Conservation (phyloP, 53 echinoderm and acorn worm genomes). For the Antedon mediterranea region DNA sequence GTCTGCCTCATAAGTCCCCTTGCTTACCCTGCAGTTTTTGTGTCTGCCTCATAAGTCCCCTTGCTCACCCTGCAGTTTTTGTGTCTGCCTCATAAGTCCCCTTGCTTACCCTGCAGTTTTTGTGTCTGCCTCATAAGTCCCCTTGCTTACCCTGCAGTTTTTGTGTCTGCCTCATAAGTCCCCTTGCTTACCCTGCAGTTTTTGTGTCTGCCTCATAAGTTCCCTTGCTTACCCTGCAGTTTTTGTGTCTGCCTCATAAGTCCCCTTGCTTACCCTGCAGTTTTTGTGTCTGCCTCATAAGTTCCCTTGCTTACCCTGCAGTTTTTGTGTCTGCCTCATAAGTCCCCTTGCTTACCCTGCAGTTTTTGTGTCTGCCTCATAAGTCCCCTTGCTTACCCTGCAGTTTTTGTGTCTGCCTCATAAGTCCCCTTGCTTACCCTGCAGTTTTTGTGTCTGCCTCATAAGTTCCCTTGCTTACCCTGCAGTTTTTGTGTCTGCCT, state of each 20-base stretch:
- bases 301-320: conserved; percentile 33
- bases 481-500: conserved; percentile 75
- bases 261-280: conserved; percentile 41
- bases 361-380: conserved; percentile 67
- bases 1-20: conserved; percentile 53
- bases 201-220: conserved; percentile 61
- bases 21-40: conserved; percentile 51
- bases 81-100: conserved; percentile 68
- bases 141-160: conserved; percentile 48
- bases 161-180: conserved; percentile 57
- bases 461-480: conserved; percentile 38
- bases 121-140: conserved; percentile 62
- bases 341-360: conserved; percentile 33
- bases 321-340: conserved; percentile 74
- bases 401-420: conserved; percentile 68
- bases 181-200: conserved; percentile 52
- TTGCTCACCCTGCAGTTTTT: conserved; percentile 46
- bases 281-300: conserved; percentile 65
- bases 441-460: conserved; percentile 72
- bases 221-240: conserved; percentile 52
- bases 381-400: conserved; percentile 39
- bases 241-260: conserved; percentile 59
- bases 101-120: conserved; percentile 40
- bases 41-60: conserved; percentile 59
- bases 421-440: conserved; percentile 40